Evolutionary conservation across 2,888 invertebrate species (phyloP), one percentile per base, ranked within the genome.

Genomic region (Girardia tigrina): DNA sequence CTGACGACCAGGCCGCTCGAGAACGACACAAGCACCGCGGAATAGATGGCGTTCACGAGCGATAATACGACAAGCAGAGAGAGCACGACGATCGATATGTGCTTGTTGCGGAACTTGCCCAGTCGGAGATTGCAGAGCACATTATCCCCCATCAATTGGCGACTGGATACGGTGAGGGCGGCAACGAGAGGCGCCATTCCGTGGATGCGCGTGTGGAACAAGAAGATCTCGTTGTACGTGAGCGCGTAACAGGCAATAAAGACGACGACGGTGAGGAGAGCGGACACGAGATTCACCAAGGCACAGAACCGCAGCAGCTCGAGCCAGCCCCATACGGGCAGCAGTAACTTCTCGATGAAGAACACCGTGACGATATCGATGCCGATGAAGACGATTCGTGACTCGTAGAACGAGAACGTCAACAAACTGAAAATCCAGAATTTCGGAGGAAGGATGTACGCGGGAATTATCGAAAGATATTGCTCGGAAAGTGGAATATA

Each of bases 401-500:
- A 26, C 23, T 75, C 70, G 28, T 29, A 75, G 16, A 75, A 71
- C 1, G 70, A 71, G 71, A 75, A 75, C 23, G 75, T 75, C 1
- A 75, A 28, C n/a, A 75, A 69, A 28, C 70, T 75, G 28, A 69
- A 75, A 2, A 75, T 23, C 75, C 75, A 75, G 26, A 72, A 75
- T 70, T 75, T 75, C 23, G 75, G 75, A 75, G 75, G 75, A 23
- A 75, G 26, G n/a, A 75, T 70, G 28, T 29, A 75, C 71, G 70
- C 75, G 26, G 75, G 75, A 26, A 29, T 70, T 26, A 75, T 75
- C 1, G 70, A 74, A 29, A 75, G 28, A 75, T 28, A 75, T 23
- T 72, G 28, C 14, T 70, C 23, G 4, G 70, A 1, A 27, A 27
- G 8, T 23, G 70, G 75, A 28, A 70, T 29, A 29, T 27, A 75